phyloP scores from a whole-genome alignment of 2,888 invertebrate species.

The Idaea dimidiata region DNA sequence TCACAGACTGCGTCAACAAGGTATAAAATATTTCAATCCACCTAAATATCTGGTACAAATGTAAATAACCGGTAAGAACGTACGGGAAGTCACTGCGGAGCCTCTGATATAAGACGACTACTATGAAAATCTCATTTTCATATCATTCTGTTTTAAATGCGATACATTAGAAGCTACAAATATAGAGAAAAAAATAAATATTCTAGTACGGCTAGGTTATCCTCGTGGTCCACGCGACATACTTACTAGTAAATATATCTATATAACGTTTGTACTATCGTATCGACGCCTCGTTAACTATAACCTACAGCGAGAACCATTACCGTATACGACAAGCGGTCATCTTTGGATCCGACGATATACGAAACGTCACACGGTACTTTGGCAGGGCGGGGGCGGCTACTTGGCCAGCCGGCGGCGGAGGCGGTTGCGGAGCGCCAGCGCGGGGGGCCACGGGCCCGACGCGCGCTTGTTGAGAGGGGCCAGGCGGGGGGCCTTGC shows the following conservation, averaged over 20 bases:
- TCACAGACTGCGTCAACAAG: slow-evolving; percentile 31
- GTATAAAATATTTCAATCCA: slow-evolving; percentile 37
- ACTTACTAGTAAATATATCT: slow-evolving; percentile 63
- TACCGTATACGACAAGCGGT: slow-evolving; percentile 63
- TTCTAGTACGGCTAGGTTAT: slow-evolving; percentile 65
- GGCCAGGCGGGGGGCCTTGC: slow-evolving; percentile 37
- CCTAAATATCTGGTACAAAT: slow-evolving; percentile 6
- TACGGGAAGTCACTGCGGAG: slow-evolving; percentile 28
- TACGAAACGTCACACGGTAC: slow-evolving; percentile 15
- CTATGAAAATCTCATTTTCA: slow-evolving; percentile 65
- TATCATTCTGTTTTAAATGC: slow-evolving; percentile 68
- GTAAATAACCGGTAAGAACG: slow-evolving; percentile 10
- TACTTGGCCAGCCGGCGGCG: slow-evolving; percentile 69
- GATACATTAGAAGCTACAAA: slow-evolving; percentile 62
- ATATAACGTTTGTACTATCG: slow-evolving; percentile 74
- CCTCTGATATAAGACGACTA: slow-evolving; percentile 28
- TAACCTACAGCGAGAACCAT: slow-evolving; percentile 59
- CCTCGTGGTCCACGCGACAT: slow-evolving; percentile 73
- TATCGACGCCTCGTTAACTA: slow-evolving; percentile 35
- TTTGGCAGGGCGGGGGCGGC: slow-evolving; percentile 25
- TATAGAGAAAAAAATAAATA: slow-evolving; percentile 72
- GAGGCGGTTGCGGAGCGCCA: slow-evolving; percentile 67
- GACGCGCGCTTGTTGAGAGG: slow-evolving; percentile 53
- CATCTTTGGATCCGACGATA: slow-evolving; percentile 59
- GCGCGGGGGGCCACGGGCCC: slow-evolving; percentile 67